Percentiles rank a stretch among this genome's conserved stretches.
Conservation (phyloP, 2,888 invertebrate species). For the Isoperla grammatica region DNA sequence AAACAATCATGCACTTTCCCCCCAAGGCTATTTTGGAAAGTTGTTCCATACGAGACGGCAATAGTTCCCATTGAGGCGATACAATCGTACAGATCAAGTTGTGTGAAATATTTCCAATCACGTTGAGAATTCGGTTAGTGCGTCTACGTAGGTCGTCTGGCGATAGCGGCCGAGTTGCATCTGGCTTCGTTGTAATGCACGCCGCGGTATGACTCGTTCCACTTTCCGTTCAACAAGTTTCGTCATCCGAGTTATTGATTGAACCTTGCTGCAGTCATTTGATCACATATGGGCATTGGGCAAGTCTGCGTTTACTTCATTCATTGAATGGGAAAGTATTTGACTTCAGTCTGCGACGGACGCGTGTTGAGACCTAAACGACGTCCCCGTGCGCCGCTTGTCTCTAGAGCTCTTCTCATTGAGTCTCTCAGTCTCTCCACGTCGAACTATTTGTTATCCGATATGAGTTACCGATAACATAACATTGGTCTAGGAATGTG, state of each 20-base stretch:
- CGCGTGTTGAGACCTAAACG: too few species aligned
- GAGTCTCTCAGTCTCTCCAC: too few species aligned
- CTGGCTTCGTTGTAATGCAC: slow-evolving; percentile 5
- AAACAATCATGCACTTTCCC: slow-evolving; percentile 14
- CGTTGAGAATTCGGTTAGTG: slow-evolving; percentile 11
- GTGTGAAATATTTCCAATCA: slow-evolving; percentile 13
- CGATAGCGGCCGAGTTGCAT: not conserved
- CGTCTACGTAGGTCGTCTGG: not conserved
- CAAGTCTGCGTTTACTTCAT: not conserved
- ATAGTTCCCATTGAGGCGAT: slow-evolving; percentile 5
- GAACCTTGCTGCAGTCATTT: not conserved
- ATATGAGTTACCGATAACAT: too few species aligned
- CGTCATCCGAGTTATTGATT: not conserved
- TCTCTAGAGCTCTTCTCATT: too few species aligned
- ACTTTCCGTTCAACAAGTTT: slow-evolving; percentile 3
- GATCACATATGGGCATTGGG: slow-evolving; percentile 5
- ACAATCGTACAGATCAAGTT: slow-evolving; percentile 3
- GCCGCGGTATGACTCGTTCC: slow-evolving; percentile 4
- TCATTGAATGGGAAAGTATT: slow-evolving; percentile 1
- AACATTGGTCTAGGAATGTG: too few species aligned
- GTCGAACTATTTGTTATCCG: too few species aligned
- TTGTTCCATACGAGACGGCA: slow-evolving; percentile 6
- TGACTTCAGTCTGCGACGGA: too few species aligned
- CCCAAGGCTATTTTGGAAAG: slow-evolving; percentile 12
- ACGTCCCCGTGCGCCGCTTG: too few species aligned